Evolutionary conservation across 2,113 vertebrate genomes (phyloP).

Genomic region (Ptychochromis oligacanthus): DNA sequence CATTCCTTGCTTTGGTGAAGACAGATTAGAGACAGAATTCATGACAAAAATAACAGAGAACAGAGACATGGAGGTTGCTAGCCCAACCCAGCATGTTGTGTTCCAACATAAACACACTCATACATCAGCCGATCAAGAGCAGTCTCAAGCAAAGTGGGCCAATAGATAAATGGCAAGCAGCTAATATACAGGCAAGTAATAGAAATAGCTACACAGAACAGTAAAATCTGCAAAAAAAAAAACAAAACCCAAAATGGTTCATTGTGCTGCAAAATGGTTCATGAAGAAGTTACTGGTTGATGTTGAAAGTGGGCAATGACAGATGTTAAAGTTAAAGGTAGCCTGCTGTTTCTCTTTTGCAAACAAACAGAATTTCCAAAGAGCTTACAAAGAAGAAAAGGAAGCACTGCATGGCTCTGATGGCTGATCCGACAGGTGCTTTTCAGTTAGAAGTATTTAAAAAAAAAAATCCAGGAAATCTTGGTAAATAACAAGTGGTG

Average conservation of each 20-base stretch:
- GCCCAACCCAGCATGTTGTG: not conserved
- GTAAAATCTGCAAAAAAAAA: not conserved
- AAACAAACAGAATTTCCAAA: not conserved
- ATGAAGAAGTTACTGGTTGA: not conserved
- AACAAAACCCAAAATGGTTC: not conserved
- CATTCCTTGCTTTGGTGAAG: not conserved
- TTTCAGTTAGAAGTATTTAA: no score
- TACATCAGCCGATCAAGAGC: not conserved
- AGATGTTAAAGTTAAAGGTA: not conserved
- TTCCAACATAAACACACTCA: not conserved
- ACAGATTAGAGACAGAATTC: not conserved
- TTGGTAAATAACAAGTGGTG: not conserved
- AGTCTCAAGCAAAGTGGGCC: not conserved
- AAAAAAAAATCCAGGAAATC: not conserved
- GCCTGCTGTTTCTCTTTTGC: not conserved
- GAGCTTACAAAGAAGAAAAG: not conserved
- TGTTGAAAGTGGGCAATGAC: not conserved
- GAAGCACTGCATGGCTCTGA: no score
- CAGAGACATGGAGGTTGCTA: not conserved
- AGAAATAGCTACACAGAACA: not conserved
- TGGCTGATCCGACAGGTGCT: no score
- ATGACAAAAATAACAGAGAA: not conserved
- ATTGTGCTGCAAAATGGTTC: not conserved
- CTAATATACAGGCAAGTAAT: not conserved
- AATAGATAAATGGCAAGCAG: not conserved